A percentile compares a stretch with the other conserved stretches of the same genome.
Evolutionary conservation across 2,113 vertebrate species (phyloP).

Genomic region (Saimiri boliviensis): DNA sequence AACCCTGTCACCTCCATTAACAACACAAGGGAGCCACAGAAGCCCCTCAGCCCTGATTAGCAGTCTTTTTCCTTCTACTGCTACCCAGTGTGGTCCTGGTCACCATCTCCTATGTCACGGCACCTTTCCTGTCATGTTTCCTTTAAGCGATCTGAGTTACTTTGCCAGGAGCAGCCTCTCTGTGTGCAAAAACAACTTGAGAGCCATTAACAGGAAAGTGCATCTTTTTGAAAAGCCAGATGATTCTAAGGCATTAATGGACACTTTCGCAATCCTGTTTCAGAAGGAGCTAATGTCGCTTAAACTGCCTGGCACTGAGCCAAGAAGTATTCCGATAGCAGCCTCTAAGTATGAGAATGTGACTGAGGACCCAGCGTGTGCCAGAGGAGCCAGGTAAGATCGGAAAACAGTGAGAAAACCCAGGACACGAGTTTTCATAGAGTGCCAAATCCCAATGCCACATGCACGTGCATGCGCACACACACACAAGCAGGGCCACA

Average conservation of each 20-base stretch:
- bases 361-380: background rate
- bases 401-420: constrained; percentile 4
- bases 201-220: constrained; percentile 41
- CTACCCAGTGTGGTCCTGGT: background rate
- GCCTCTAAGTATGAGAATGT: constrained; percentile 4
- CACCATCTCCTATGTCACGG: background rate
- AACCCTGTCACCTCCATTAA: background rate
- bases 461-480: accelerated
- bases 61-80: background rate
- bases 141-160: background rate
- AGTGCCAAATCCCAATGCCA: background rate
- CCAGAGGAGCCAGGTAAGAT: constrained; percentile 35
- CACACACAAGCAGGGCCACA: constrained; percentile 43
- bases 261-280: constrained; percentile 41
- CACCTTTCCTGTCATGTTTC: background rate
- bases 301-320: constrained; percentile 48
- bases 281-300: constrained; percentile 37
- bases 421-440: background rate
- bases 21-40: background rate
- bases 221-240: constrained; percentile 56
- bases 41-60: background rate
- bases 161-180: constrained; percentile 35
- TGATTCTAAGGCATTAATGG: constrained; percentile 57
- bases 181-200: constrained; percentile 38
- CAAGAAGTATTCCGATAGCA: background rate